Evolutionary conservation across 2,797 vertebrate genomes (phyloP).

Genomic region (Lagorchestes hirsutus): DNA sequence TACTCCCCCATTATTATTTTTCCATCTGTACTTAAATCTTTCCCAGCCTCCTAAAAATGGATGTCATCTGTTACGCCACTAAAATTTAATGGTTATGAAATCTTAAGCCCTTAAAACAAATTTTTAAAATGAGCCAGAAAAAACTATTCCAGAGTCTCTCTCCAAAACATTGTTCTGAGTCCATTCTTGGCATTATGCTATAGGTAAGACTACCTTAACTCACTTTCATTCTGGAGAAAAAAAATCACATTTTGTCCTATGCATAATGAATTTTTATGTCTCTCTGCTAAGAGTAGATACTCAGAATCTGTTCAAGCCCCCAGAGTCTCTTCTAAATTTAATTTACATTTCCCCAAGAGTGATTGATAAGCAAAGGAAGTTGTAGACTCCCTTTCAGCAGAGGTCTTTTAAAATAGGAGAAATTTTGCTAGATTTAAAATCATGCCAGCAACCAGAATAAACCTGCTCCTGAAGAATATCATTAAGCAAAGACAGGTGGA

Average conservation of each 20-base stretch:
- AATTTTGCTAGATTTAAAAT: neutral
- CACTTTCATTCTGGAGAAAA: conserved; percentile 12
- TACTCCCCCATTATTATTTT: conserved; percentile 47
- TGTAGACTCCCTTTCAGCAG: neutral
- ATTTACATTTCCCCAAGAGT: neutral
- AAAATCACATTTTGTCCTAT: conserved; percentile 5
- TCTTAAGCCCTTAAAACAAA: conserved; percentile 31
- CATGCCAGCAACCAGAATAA: conserved; percentile 44
- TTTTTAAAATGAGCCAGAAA: conserved; percentile 29
- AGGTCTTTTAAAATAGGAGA: conserved; percentile 45
- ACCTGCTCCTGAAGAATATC: conserved; percentile 4
- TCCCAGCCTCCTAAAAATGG: conserved; percentile 3
- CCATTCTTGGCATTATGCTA: conserved; percentile 24
- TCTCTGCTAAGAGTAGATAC: conserved; percentile 30
- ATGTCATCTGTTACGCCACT: conserved; percentile 40
- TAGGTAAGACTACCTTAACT: conserved; percentile 1
- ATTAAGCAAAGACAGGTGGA: neutral
- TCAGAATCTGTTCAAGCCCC: conserved; percentile 17
- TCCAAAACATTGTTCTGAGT: neutral
- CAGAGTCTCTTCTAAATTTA: conserved; percentile 33
- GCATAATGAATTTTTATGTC: neutral
- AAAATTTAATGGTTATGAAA: conserved; percentile 33
- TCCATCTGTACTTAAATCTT: conserved; percentile 31
- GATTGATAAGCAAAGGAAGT: neutral
- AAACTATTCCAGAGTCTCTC: neutral